Evolutionary conservation across 2,888 invertebrate genomes (phyloP), one percentile per base, ranked within the genome.

Genomic region (Suillia variegata): DNA sequence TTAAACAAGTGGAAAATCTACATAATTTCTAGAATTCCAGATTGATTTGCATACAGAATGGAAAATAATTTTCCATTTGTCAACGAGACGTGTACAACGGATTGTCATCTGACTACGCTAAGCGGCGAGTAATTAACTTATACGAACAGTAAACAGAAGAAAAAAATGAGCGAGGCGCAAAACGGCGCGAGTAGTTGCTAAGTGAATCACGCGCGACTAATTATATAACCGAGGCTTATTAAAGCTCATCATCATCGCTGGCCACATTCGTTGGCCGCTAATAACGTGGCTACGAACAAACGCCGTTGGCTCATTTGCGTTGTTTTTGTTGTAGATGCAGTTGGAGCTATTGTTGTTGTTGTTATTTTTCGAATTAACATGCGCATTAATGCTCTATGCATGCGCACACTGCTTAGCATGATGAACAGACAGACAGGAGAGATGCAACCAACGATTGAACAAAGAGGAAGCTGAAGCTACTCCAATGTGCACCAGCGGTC

Each of bases 21-120:
- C 71, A 72, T 72, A 72, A 74, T 71, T 74, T 67, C 56, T 56
- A 64, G 71, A 67, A 38, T 13, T 38, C n/a, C 13, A 13, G 38
- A 38, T 38, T 38, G 38, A 38, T 38, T 45, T 45, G 6, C 8
- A 38, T 38, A 38, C n/a, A 26, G 6, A 26, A 10, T 26, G 26
- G 26, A 26, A 26, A 26, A 26, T 26, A 26, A n/a, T n/a, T n/a
- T n/a, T n/a, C n/a, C n/a, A n/a, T n/a, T n/a, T n/a, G n/a, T n/a
- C n/a, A n/a, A n/a, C n/a, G n/a, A n/a, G n/a, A n/a, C n/a, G n/a
- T n/a, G n/a, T n/a, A n/a, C n/a, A n/a, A n/a, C n/a, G n/a, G n/a
- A n/a, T n/a, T n/a, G n/a, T n/a, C n/a, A n/a, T n/a, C n/a, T n/a
- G n/a, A n/a, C n/a, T n/a, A n/a, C n/a, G n/a, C n/a, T n/a, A n/a